Base-by-base conservation (phyloP, 2,888 invertebrate genomes). In the Mythimna albipuncta region DNA sequence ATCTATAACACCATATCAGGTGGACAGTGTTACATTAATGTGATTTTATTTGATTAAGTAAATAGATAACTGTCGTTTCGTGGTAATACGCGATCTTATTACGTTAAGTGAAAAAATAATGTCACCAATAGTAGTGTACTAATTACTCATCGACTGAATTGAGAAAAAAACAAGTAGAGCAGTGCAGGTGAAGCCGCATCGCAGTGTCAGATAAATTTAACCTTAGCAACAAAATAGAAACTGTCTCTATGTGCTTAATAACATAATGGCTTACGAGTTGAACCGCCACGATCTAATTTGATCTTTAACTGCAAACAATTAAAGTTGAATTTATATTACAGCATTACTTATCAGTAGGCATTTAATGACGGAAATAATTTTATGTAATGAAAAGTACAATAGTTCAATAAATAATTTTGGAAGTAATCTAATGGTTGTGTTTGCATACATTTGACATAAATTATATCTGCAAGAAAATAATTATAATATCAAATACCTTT, bases 211-310 rank as follows among this genome's bases (percentile, higher is more conserved):
- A 72, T 61, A 69, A 59, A 72, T 69, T 75, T 67, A 64, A 74
- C 65, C 68, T 81, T 70, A 79, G 69, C 64, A 79, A 84, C 70
- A 74, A 76, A 75, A 71, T 67, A 75, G 67, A 77, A 70, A 79
- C 81, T 80, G 55, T 63, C 10, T n/a, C 47, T 44, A 58, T 62
- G 47, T 52, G 59, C 66, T 75, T 59, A 76, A 63, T 71, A 55
- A 69, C 64, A 68, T 70, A 72, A 81, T 63, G 57, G 58, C 66
- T 61, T 32, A 52, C 13, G 32, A 50, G 44, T 57, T 47, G 47
- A 61, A 26, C 11, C 32, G 62, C 35, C 6, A 19, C 50, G 71
- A 68, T 32, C 44, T 44, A 83, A 65, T 64, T 63, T 72, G 35
- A 62, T 62, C 68, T 35, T 75, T 75, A 83, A 38, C 2, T 0